Percentiles rank a stretch among this genome's conserved stretches.
Evolutionary conservation across 1,140 invertebrate genomes (phyloP).

Genomic region (Ceratitis capitata): DNA sequence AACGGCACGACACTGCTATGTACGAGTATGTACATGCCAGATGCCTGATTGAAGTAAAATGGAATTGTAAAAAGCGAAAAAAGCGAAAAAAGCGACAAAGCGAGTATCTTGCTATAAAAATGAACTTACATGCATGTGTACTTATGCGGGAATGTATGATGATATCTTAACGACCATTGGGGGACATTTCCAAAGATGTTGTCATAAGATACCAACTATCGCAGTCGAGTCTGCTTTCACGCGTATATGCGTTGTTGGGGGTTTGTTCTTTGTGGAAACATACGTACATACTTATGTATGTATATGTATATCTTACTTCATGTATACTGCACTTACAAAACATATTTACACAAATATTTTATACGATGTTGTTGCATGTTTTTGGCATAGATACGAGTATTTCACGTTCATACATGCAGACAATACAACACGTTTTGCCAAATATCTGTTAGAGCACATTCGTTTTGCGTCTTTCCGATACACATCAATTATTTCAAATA

Average conservation of each 20-base stretch:
- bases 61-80: neutral
- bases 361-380: neutral
- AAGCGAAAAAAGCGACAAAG: no score
- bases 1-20: neutral
- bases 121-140: neutral
- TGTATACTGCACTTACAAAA: no score
- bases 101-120: neutral
- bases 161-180: conserved; percentile 8
- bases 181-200: conserved; percentile 25
- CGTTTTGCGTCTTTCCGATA: neutral
- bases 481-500: conserved; percentile 12
- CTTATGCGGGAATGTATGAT: neutral
- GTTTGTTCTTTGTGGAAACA: neutral
- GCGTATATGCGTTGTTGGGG: neutral
- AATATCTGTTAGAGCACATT: neutral
- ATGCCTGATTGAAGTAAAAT: conserved; percentile 11
- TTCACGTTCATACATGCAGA: neutral
- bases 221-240: neutral
- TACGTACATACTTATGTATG: neutral
- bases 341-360: neutral
- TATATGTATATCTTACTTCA: no score
- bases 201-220: conserved; percentile 4
- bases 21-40: no score
- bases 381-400: neutral
- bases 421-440: neutral